phyloP scores from a whole-genome alignment of 2,888 invertebrate species.

The Metacarcinus magister region DNA sequence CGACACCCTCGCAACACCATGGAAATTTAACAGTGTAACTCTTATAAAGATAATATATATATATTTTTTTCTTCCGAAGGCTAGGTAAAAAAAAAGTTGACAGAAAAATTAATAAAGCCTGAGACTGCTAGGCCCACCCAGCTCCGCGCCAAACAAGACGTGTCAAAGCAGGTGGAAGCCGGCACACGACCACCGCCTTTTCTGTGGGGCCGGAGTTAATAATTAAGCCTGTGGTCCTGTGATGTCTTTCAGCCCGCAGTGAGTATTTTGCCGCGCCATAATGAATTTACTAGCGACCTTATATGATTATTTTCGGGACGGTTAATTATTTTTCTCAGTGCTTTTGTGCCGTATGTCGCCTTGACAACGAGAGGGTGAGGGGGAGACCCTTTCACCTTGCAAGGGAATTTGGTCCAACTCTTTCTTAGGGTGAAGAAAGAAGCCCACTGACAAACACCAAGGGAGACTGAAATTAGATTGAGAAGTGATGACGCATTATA shows the following conservation, averaged over 20 bases:
- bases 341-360: constrained; percentile 67
- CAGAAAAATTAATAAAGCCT: not conserved
- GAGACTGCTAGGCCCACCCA: not conserved
- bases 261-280: constrained; percentile 70
- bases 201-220: constrained; percentile 72
- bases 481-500: constrained; percentile 40
- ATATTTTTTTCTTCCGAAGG: not conserved
- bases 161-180: constrained; percentile 59
- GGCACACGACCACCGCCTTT: constrained; percentile 54
- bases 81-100: not conserved
- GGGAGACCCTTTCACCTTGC: constrained; percentile 63
- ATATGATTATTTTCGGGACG: constrained; percentile 77
- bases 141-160: constrained; percentile 38
- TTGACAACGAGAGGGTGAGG: constrained; percentile 29
- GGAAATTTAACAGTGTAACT: not conserved
- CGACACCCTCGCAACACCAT: not conserved
- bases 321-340: constrained; percentile 76
- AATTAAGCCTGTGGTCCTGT: constrained; percentile 73
- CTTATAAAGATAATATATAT: not conserved
- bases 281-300: constrained; percentile 77
- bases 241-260: constrained; percentile 74
- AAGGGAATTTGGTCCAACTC: constrained; percentile 70
- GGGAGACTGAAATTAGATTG: constrained; percentile 51
- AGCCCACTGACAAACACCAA: constrained; percentile 55
- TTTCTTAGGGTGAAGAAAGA: constrained; percentile 56